Conservation (phyloP, 2,888 invertebrate genomes). For the Megalurothrips usitatus region DNA sequence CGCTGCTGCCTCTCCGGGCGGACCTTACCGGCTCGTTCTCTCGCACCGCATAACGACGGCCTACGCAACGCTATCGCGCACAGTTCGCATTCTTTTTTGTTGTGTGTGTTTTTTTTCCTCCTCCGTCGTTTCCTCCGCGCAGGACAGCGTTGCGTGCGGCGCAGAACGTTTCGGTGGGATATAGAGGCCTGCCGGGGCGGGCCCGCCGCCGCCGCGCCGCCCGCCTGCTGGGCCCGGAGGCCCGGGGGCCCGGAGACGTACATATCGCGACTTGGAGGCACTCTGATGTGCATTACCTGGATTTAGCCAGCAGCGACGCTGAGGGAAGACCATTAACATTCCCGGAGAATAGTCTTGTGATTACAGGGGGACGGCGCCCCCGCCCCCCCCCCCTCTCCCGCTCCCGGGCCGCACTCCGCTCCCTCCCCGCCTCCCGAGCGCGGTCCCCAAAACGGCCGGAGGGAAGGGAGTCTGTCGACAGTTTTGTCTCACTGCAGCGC, state of each 20-base stretch:
- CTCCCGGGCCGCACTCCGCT: background rate
- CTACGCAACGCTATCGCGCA: too few relatives aligned
- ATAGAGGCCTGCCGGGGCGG: background rate
- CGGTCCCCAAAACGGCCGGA: conserved; percentile 17
- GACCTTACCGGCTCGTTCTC: too few relatives aligned
- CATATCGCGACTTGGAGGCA: background rate
- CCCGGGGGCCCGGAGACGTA: too few relatives aligned
- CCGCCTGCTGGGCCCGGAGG: background rate
- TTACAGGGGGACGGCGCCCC: background rate
- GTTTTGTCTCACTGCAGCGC: too few relatives aligned
- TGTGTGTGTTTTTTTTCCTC: background rate
- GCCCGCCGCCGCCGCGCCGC: background rate
- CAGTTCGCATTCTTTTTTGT: too few relatives aligned
- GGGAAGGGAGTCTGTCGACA: background rate
- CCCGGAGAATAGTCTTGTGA: conserved; percentile 24
- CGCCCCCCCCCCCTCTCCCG: background rate
- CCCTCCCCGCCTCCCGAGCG: background rate
- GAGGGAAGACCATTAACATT: conserved; percentile 22
- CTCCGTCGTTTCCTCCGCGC: background rate
- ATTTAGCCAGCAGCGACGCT: conserved; percentile 2
- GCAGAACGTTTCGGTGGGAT: too few relatives aligned
- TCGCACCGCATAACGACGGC: too few relatives aligned
- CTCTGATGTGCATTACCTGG: conserved; percentile 22
- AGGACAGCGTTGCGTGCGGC: too few relatives aligned
- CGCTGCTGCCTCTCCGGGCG: too few relatives aligned